These are phyloP conservation scores for Athalia rosae DNA, from an alignment of 2,888 invertebrate genomes.

Conservation along the genomic window DNA sequence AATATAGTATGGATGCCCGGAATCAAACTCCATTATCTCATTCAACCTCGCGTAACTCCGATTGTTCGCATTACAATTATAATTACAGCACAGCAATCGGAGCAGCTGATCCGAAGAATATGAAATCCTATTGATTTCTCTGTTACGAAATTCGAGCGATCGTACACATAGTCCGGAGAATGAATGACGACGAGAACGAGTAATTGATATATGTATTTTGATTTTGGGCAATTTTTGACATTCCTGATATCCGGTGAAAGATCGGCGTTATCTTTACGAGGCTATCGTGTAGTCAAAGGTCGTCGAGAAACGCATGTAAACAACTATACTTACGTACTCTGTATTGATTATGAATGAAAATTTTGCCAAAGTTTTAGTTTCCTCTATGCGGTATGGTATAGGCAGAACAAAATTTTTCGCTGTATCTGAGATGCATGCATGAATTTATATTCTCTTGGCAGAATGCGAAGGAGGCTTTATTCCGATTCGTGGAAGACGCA, in stretches of 20 bases:
- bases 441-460: background rate
- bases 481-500: constrained; percentile 21
- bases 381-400: background rate
- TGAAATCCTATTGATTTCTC: background rate
- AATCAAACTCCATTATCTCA: background rate
- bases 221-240: constrained; percentile 41
- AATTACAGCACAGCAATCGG: too few relatives aligned
- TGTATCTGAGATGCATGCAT: background rate
- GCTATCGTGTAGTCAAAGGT: constrained; percentile 69
- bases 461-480: constrained; percentile 1
- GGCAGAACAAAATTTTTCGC: background rate
- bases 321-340: constrained; percentile 6
- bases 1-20: background rate
- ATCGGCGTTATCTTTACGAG: constrained; percentile 59
- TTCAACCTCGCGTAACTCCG: too few relatives aligned
- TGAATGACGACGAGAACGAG: background rate
- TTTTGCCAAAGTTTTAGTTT: background rate
- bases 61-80: too few relatives aligned
- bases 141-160: constrained; percentile 2
- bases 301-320: constrained; percentile 58
- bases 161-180: background rate
- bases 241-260: constrained; percentile 14
- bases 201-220: background rate
- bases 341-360: constrained; percentile 36
- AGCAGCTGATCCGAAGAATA: too few relatives aligned